phyloP scores from a whole-genome alignment of 2,888 invertebrate species.

The Spodoptera exigua region DNA sequence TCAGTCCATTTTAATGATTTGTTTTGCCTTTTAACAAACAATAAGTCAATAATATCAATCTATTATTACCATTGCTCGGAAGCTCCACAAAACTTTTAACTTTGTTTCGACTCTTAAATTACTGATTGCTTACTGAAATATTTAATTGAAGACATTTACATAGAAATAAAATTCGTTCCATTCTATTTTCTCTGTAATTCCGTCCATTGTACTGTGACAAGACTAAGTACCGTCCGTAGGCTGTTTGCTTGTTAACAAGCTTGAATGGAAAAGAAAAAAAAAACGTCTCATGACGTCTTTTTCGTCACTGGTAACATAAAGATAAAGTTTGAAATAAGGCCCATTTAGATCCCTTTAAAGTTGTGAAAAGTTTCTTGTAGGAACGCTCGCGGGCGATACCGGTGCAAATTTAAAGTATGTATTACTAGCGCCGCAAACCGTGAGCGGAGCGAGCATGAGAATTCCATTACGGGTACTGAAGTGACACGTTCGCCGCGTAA shows the following conservation, averaged over 20 bases:
- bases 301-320: slow-evolving; percentile 56
- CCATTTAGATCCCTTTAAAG: slow-evolving; percentile 80
- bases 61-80: background rate
- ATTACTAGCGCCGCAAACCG: slow-evolving; percentile 83
- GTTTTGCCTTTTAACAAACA: background rate
- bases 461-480: slow-evolving; percentile 85
- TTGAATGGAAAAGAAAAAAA: slow-evolving; percentile 39
- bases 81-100: slow-evolving; percentile 5
- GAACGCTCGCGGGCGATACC: slow-evolving; percentile 80
- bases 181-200: slow-evolving; percentile 7
- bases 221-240: too few relatives aligned
- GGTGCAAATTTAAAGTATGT: slow-evolving; percentile 88
- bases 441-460: slow-evolving; percentile 84
- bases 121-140: slow-evolving; percentile 5
- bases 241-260: slow-evolving; percentile 39
- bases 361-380: slow-evolving; percentile 79
- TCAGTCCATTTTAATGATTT: too few relatives aligned
- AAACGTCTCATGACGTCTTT: slow-evolving; percentile 30
- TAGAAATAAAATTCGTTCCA: background rate
- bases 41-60: background rate
- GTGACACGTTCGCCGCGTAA: slow-evolving; percentile 75
- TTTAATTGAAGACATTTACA: slow-evolving; percentile 10
- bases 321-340: slow-evolving; percentile 75
- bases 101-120: slow-evolving; percentile 7
- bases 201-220: background rate